phyloP scores from a whole-genome alignment of 2,888 invertebrate species.

The Agonopterix alstromeriana region DNA sequence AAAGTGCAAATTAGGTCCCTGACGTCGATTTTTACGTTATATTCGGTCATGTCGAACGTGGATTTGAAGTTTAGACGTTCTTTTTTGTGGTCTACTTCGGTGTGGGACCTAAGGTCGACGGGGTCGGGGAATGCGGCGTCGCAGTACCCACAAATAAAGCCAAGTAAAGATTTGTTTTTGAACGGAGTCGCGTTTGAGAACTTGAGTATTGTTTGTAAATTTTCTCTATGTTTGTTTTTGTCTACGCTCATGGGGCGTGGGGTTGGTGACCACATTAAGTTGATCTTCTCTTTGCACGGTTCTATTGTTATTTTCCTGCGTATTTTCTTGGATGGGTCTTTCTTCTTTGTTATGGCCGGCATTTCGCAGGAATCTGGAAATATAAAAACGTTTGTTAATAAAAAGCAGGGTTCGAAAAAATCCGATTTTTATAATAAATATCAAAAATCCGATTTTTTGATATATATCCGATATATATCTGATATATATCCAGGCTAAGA shows the following conservation, averaged over 20 bases:
- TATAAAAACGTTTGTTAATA: not conserved
- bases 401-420: no score
- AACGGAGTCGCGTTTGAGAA: constrained; percentile 54
- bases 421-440: no score
- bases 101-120: constrained; percentile 34
- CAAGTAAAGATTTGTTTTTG: constrained; percentile 45
- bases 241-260: constrained; percentile 16
- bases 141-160: constrained; percentile 54
- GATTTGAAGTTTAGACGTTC: constrained; percentile 39
- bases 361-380: constrained; percentile 32
- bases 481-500: no score
- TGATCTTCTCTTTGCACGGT: constrained; percentile 25
- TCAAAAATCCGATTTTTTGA: no score
- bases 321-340: constrained; percentile 11
- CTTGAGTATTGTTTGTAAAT: constrained; percentile 42
- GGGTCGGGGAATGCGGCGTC: constrained; percentile 46
- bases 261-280: constrained; percentile 26
- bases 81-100: constrained; percentile 29
- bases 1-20: constrained; percentile 35
- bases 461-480: no score
- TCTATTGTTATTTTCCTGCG: constrained; percentile 22
- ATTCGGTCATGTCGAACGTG: constrained; percentile 40
- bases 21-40: constrained; percentile 46
- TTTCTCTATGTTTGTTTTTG: constrained; percentile 47
- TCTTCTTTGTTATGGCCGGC: constrained; percentile 14